These are phyloP conservation scores for Gymnarchus niloticus DNA, from an alignment of 2,113 vertebrate genomes.

Conservation along the genomic window DNA sequence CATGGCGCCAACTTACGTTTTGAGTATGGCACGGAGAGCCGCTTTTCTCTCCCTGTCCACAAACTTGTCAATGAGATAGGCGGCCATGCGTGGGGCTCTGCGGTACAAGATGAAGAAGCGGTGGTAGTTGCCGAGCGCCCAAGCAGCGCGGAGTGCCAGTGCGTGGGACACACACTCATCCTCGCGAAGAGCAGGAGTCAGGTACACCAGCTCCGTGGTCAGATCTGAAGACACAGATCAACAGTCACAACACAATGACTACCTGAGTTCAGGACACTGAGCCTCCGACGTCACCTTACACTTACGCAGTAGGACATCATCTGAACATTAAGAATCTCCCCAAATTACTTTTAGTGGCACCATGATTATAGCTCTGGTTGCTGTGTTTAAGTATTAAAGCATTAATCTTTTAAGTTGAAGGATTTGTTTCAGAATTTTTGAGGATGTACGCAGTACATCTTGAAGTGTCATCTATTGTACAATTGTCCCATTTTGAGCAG, in stretches of 20 bases:
- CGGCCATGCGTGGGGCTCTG: conserved; percentile 79
- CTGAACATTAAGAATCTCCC: no score
- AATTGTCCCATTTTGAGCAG: background rate
- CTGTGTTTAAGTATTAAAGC: no score
- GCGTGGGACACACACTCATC: conserved; percentile 78
- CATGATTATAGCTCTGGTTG: no score
- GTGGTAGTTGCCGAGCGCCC: conserved; percentile 82
- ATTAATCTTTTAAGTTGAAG: no score
- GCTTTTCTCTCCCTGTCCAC: conserved; percentile 78
- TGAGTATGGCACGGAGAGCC: conserved; percentile 82
- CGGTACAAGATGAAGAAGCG: conserved; percentile 82
- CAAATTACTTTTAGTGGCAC: no score
- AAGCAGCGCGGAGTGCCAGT: conserved; percentile 74
- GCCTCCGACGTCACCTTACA: no score
- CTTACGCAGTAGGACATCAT: no score
- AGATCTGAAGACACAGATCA: conserved; percentile 65
- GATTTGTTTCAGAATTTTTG: no score
- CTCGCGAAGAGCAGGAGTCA: conserved; percentile 72
- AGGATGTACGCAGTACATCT: no score
- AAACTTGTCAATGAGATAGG: conserved; percentile 90
- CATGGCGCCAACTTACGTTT: conserved; percentile 85
- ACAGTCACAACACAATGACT: no score
- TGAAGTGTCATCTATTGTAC: no score
- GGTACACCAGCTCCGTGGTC: conserved; percentile 80
- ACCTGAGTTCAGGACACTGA: no score